Conservation (phyloP, 2,113 vertebrate species). For the Mesoclemmys tuberculata region DNA sequence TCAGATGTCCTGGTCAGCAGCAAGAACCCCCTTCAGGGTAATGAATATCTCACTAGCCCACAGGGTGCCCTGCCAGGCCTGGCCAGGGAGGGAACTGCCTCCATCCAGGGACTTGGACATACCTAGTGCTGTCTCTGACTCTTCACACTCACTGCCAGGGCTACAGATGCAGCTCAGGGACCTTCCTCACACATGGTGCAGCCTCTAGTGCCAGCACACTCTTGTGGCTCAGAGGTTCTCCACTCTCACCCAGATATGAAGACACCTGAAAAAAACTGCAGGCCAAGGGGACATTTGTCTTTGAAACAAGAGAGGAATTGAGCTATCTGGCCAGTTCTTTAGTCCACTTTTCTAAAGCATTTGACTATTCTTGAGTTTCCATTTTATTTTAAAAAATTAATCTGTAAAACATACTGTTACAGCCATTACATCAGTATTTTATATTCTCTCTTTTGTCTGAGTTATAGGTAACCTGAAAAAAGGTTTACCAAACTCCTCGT, state of each 20-base stretch:
- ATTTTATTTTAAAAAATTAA: constrained; percentile 39
- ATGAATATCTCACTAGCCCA: constrained; percentile 94
- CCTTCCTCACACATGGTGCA: background rate
- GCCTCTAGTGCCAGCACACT: background rate
- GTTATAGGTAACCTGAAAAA: constrained; percentile 7
- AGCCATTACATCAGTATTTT: constrained; percentile 43
- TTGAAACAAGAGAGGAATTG: background rate
- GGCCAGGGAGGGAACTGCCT: background rate
- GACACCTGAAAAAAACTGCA: background rate
- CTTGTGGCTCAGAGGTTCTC: background rate
- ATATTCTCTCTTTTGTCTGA: constrained; percentile 29
- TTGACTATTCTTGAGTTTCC: constrained; percentile 7
- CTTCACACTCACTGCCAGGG: background rate
- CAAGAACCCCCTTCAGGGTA: constrained; percentile 88
- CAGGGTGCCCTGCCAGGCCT: constrained; percentile 73
- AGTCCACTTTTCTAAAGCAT: background rate
- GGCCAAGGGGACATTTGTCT: background rate
- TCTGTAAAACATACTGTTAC: constrained; percentile 48
- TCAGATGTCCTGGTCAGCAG: constrained; percentile 92
- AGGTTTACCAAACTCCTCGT: background rate
- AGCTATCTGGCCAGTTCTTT: background rate
- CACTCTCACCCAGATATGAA: background rate
- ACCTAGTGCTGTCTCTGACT: background rate
- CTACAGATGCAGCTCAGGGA: background rate
- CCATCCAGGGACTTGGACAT: background rate